phyloP scores from a whole-genome alignment of 2,113 vertebrate genomes.

The Trinectes maculatus region DNA sequence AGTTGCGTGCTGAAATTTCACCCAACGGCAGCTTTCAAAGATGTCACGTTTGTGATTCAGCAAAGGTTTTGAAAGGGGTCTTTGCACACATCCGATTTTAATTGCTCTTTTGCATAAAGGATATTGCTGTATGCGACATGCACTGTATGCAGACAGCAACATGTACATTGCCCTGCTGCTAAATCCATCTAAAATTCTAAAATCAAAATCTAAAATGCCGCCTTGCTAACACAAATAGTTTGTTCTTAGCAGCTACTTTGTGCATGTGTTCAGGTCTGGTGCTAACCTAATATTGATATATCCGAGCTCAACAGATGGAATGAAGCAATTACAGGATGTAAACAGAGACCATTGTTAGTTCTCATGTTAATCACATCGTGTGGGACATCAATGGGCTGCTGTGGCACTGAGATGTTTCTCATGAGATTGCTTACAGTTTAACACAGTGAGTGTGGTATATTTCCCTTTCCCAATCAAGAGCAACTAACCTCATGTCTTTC shows the following conservation, averaged over 20 bases:
- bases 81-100: neutral
- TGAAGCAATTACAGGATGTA: neutral
- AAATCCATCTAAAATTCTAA: neutral
- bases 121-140: no score
- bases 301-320: conserved; percentile 9
- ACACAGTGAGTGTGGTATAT: no score
- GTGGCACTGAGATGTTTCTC: neutral
- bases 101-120: conserved; percentile 7
- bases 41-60: conserved; percentile 4
- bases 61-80: neutral
- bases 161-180: neutral
- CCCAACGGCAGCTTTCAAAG: neutral
- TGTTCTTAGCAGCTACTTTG: neutral
- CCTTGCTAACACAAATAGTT: neutral
- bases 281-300: conserved; percentile 16
- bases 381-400: neutral
- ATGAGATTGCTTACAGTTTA: no score
- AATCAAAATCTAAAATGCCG: no score
- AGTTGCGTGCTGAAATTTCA: neutral
- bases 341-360: neutral
- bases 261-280: conserved; percentile 1
- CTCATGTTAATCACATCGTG: neutral
- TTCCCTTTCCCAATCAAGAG: no score
- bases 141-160: conserved; percentile 1
- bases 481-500: no score